Evolutionary conservation across 1,140 invertebrate genomes (phyloP).

Genomic region (Drosophila malerkotliana): DNA sequence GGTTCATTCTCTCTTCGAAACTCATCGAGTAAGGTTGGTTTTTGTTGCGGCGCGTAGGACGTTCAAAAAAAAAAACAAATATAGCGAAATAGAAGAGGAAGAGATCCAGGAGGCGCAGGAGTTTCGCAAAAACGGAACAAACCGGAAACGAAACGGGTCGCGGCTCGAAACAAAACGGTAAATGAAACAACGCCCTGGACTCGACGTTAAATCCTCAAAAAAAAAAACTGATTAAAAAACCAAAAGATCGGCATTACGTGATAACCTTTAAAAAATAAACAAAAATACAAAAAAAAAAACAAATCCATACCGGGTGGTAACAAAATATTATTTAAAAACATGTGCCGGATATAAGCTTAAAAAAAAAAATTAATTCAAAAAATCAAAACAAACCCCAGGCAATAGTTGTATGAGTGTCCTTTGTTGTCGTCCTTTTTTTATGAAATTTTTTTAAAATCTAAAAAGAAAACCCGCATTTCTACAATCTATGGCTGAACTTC

Average conservation of each 20-base stretch:
- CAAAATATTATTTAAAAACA: not conserved
- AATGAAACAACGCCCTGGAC: slow-evolving; percentile 79
- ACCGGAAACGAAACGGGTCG: slow-evolving; percentile 56
- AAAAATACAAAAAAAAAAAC: no score
- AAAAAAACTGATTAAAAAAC: not conserved
- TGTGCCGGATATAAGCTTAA: not conserved
- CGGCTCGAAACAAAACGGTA: slow-evolving; percentile 62
- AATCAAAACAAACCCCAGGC: slow-evolving; percentile 25
- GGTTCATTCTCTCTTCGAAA: slow-evolving; percentile 2
- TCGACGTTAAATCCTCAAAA: slow-evolving; percentile 25
- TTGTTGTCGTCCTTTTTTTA: slow-evolving; percentile 5
- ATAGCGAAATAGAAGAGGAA: not conserved
- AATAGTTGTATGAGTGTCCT: slow-evolving; percentile 28
- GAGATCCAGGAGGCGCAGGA: slow-evolving; percentile 13
- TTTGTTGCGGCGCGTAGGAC: slow-evolving; percentile 13
- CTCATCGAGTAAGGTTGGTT: slow-evolving; percentile 2
- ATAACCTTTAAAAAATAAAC: no score
- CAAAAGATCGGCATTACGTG: not conserved
- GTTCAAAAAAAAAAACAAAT: no score
- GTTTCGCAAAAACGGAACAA: slow-evolving; percentile 33
- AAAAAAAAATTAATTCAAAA: not conserved
- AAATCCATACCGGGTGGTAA: not conserved
- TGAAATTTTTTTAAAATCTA: not conserved
- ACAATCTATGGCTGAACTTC: not conserved
- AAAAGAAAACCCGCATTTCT: slow-evolving; percentile 24